Percentiles rank a stretch among this genome's conserved stretches.
Evolutionary conservation across 35 echinoderm and acorn worm species (phyloP).

Genomic region (Apostichopus japonicus): DNA sequence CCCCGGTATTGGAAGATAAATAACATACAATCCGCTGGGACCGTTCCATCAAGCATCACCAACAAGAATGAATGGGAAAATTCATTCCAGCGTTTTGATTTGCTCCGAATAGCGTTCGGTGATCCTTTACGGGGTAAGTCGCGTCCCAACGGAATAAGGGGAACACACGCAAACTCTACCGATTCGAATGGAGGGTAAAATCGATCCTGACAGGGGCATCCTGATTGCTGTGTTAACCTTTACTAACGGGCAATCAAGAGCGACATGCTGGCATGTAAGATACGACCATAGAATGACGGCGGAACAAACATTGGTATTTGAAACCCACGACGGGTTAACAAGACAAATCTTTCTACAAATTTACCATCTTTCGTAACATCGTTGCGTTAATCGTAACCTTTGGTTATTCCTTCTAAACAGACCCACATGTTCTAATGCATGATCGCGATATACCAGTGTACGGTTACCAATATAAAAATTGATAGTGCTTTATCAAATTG

Average conservation of each 20-base stretch:
- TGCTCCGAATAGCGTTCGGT: constrained; percentile 35
- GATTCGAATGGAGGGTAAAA: constrained; percentile 32
- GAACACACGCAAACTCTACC: constrained; percentile 50
- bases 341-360: constrained; percentile 13
- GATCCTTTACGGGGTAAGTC: constrained; percentile 40
- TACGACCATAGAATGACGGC: constrained; percentile 4
- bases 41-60: constrained; percentile 11
- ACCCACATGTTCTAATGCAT: neutral
- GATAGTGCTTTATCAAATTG: no score
- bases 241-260: constrained; percentile 7
- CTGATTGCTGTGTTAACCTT: constrained; percentile 32
- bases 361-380: neutral
- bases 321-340: constrained; percentile 18
- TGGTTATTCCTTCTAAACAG: neutral
- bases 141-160: constrained; percentile 21
- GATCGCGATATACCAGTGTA: neutral
- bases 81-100: constrained; percentile 37
- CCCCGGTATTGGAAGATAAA: neutral
- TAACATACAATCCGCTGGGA: neutral
- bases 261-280: constrained; percentile 24
- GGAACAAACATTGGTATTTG: constrained; percentile 31
- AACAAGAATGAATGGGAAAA: constrained; percentile 15
- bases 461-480: neutral
- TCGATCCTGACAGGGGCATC: constrained; percentile 33
- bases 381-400: neutral